These are phyloP conservation scores for Eucriotettix oculatus DNA, from an alignment of 2,888 invertebrate species.

Conservation along the genomic window DNA sequence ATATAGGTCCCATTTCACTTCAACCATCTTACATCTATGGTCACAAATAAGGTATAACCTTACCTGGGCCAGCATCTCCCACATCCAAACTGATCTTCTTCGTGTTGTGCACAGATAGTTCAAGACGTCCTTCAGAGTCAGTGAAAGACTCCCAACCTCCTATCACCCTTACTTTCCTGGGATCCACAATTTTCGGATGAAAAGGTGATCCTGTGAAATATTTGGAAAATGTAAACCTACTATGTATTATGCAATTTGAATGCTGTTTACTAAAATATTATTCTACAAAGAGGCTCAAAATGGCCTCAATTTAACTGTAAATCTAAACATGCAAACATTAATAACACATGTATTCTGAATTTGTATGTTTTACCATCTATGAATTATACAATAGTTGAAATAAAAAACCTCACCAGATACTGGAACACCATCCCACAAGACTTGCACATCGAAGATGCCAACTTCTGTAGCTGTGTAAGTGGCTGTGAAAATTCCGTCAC, in stretches of 20 bases:
- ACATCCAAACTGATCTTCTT: constrained; percentile 70
- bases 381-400: background rate
- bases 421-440: constrained; percentile 42
- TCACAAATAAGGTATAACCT: constrained; percentile 12
- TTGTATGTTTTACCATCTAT: no score
- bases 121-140: constrained; percentile 27
- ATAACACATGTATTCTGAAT: no score
- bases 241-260: no score
- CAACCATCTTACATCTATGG: background rate
- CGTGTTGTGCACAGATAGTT: constrained; percentile 22
- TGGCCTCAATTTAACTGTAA: no score
- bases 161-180: constrained; percentile 36
- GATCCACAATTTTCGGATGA: constrained; percentile 50
- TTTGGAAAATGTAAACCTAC: background rate
- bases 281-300: no score
- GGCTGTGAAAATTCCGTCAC: constrained; percentile 63
- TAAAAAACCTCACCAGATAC: constrained; percentile 24
- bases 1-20: background rate
- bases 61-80: constrained; percentile 79
- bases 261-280: no score
- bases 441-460: constrained; percentile 79
- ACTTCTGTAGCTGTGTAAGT: constrained; percentile 81
- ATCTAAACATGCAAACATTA: no score
- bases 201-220: constrained; percentile 58
- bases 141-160: constrained; percentile 36